These are phyloP conservation scores for Argya squamiceps DNA, from an alignment of 2,797 vertebrate species.

Conservation along the genomic window DNA sequence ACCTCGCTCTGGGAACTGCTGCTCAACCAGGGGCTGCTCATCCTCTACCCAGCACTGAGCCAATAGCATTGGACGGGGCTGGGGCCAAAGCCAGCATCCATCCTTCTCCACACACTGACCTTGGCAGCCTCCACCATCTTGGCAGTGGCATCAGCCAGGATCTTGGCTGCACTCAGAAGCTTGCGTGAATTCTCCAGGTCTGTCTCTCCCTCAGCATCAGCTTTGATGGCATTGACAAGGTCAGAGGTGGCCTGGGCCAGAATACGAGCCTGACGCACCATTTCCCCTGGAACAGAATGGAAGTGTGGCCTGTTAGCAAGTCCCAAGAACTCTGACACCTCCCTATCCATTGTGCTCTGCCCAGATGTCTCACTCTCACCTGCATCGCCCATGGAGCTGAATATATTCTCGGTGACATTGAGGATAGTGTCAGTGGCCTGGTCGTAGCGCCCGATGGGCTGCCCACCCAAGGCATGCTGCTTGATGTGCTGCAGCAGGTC, in stretches of 20 bases:
- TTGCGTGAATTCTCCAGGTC: constrained; percentile 97
- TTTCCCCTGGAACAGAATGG: constrained; percentile 84
- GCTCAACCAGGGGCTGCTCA: neutral
- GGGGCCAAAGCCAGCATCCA: neutral
- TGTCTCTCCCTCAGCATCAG: constrained; percentile 92
- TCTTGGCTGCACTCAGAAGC: constrained; percentile 93
- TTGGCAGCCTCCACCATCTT: constrained; percentile 99
- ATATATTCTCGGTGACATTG: constrained; percentile 97
- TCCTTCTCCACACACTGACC: constrained; percentile 65
- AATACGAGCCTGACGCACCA: constrained; percentile 98
- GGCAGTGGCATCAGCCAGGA: constrained; percentile 94
- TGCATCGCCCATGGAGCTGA: constrained; percentile 97
- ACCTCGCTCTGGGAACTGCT: neutral
- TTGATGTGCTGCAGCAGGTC: constrained; percentile 96
- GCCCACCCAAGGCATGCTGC: constrained; percentile 88
- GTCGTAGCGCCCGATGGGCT: constrained; percentile 92
- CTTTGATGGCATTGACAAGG: constrained; percentile 97
- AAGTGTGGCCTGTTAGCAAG: neutral
- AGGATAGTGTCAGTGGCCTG: constrained; percentile 97
- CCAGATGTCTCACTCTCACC: constrained; percentile 74
- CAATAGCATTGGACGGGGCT: rapidly evolving
- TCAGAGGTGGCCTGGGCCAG: constrained; percentile 96
- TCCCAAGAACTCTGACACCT: neutral
- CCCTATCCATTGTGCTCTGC: neutral
- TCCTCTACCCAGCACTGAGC: rapidly evolving